Evolutionary conservation across 2,797 vertebrate species (phyloP).

Genomic region (Apogon hyalosoma): DNA sequence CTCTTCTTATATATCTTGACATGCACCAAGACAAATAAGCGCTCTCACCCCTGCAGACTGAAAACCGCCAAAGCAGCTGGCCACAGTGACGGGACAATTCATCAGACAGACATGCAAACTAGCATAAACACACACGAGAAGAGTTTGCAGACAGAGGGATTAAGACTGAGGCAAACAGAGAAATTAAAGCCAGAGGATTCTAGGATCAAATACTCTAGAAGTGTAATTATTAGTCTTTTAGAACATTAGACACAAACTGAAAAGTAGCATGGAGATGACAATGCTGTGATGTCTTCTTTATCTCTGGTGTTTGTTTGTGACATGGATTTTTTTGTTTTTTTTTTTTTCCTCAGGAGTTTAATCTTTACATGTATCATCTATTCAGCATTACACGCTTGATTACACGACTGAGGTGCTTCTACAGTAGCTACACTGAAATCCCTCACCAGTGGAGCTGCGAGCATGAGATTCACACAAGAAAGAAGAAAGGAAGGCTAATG

Average conservation of each 20-base stretch:
- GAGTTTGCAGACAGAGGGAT: conserved; percentile 21
- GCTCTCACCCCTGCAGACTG: conserved; percentile 30
- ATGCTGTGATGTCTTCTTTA: conserved; percentile 17
- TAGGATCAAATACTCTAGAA: conserved; percentile 12
- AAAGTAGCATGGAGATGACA: conserved; percentile 13
- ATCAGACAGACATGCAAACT: conserved; percentile 32
- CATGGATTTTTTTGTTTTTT: background rate
- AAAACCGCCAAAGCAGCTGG: conserved; percentile 53
- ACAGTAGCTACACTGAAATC: conserved; percentile 14
- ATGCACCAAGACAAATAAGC: conserved; percentile 1
- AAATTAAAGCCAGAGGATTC: conserved; percentile 23
- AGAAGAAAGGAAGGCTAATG: conserved; percentile 34
- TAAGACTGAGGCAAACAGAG: conserved; percentile 29
- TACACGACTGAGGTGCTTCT: conserved; percentile 20
- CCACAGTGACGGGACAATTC: conserved; percentile 44
- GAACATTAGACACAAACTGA: conserved; percentile 2
- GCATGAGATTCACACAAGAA: conserved; percentile 8
- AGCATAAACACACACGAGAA: background rate
- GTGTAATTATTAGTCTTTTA: conserved; percentile 25
- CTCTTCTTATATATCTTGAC: conserved; percentile 20
- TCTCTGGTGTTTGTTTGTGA: conserved; percentile 11
- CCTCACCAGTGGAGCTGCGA: conserved; percentile 1
- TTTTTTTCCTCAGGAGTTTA: conserved; percentile 17
- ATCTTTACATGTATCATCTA: conserved; percentile 28
- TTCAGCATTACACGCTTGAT: conserved; percentile 31